Base-by-base conservation (phyloP, 2,113 vertebrate species). In the Trochalopteron elliotii region DNA sequence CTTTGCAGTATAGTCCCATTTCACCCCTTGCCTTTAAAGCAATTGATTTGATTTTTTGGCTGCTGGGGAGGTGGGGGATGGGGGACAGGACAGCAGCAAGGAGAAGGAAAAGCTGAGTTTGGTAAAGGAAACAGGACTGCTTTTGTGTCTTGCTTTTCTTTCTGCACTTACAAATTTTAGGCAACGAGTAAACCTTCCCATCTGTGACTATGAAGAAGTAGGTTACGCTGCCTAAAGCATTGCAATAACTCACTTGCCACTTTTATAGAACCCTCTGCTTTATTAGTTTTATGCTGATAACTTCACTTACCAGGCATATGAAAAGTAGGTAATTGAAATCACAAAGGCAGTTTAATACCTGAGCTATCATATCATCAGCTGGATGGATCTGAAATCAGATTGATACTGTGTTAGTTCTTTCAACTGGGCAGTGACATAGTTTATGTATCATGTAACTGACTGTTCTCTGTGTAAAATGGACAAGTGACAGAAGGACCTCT, bases 261-360 rank as follows among this genome's bases (percentile, higher is more conserved):
- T 64, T 92, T 19, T 33, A 35, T 17, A 64, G 63, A 85, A 88
- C 45, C 61, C 65, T 76, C 53, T 56, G 13, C 44, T 94, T 95
- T 94, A 87, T 95, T 96, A 76, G 53, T 80, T 96, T 94, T 95
- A 49, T 71, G 64, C 44, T 79, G 64, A 35, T 86, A 81, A 72
- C 71, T 95, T 96, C 65, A 81, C 57, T 83, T 95, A 50, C 68
- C 69, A 81, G 63, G 42, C 42, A 64, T 56, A 79, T 47, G 84
- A 91, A 82, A 93, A 59, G 78, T 9, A 81, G 83, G 37, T 69
- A 94, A 97, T 68, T 90, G 64, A 95, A 96, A 95, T 49, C 64
- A 37, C 84, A 81, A 81, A 91, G 61, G 27, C 52, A 81, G 21
- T 37, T 87, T 84, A 85, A 93, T 67, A 49, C 65, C 75, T 33